Evolutionary conservation across 2,113 vertebrate genomes (phyloP).

Genomic region (Gopherus flavomarginatus): DNA sequence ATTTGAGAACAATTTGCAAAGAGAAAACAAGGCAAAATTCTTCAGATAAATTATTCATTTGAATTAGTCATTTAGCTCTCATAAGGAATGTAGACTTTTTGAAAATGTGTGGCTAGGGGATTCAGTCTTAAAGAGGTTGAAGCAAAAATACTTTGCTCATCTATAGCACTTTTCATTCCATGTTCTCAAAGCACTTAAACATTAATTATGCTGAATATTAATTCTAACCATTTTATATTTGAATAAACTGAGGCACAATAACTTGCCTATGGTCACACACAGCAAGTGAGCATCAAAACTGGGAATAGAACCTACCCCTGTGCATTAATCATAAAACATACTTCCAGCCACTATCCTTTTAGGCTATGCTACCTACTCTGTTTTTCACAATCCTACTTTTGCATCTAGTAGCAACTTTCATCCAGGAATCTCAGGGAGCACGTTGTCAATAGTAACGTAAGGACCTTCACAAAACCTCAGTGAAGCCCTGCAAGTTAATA

Average conservation of each 20-base stretch:
- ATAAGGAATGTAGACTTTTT: constrained; percentile 76
- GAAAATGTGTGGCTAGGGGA: constrained; percentile 74
- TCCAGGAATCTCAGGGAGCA: not conserved
- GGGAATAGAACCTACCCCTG: not conserved
- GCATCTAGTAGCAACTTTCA: not conserved
- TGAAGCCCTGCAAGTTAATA: not conserved
- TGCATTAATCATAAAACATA: not conserved
- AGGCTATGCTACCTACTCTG: not conserved
- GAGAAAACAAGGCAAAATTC: constrained; percentile 78
- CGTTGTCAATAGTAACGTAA: not conserved
- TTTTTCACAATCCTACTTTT: not conserved
- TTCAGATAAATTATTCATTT: constrained; percentile 78
- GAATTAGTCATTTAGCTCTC: constrained; percentile 75
- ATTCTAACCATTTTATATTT: constrained; percentile 69
- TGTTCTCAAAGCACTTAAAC: constrained; percentile 73
- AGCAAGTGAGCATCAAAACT: constrained; percentile 8
- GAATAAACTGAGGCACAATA: constrained; percentile 59
- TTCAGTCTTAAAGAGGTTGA: constrained; percentile 68
- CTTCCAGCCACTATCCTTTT: not conserved
- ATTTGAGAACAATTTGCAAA: constrained; percentile 79
- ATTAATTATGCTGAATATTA: constrained; percentile 76
- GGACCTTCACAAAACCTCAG: not conserved
- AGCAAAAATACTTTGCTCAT: constrained; percentile 65
- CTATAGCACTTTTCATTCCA: constrained; percentile 66
- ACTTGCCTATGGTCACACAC: constrained; percentile 53